Percentiles rank a stretch among this genome's conserved stretches.
Evolutionary conservation across 2,888 invertebrate species (phyloP).

Genomic region (Epinotia bilunana): DNA sequence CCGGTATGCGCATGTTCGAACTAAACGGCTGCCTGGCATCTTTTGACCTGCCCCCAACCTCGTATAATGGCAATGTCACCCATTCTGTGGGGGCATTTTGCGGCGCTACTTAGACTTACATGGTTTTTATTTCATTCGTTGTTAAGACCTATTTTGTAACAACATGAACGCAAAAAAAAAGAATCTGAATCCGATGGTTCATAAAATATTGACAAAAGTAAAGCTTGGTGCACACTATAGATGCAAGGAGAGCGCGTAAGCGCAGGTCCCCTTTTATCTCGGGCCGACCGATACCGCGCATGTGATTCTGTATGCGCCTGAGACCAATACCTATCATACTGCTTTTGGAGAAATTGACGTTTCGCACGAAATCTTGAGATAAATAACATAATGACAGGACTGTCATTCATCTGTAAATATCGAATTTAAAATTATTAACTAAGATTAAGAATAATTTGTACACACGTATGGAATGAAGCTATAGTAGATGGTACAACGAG

Average conservation of each 20-base stretch:
- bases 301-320: slow-evolving; percentile 77
- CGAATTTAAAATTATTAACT: not conserved
- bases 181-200: not conserved
- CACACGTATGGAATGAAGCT: too few species aligned
- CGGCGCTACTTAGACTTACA: too few species aligned
- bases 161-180: too few species aligned
- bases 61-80: too few species aligned
- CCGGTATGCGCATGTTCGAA: too few species aligned
- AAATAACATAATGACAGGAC: slow-evolving; percentile 1
- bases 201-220: slow-evolving; percentile 4
- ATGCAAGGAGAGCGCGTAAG: slow-evolving; percentile 72
- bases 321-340: slow-evolving; percentile 67
- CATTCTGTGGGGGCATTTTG: too few species aligned
- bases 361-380: slow-evolving; percentile 29
- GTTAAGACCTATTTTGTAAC: too few species aligned
- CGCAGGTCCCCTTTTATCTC: slow-evolving; percentile 80
- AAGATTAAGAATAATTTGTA: too few species aligned
- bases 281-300: slow-evolving; percentile 64
- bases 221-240: slow-evolving; percentile 60
- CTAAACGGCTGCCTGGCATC: too few species aligned
- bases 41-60: too few species aligned
- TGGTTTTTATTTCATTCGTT: too few species aligned
- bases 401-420: not conserved
- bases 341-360: slow-evolving; percentile 48
- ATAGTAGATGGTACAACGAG: too few species aligned